Base-by-base conservation (phyloP, 2,888 invertebrate genomes). In the Pollenia amentaria region DNA sequence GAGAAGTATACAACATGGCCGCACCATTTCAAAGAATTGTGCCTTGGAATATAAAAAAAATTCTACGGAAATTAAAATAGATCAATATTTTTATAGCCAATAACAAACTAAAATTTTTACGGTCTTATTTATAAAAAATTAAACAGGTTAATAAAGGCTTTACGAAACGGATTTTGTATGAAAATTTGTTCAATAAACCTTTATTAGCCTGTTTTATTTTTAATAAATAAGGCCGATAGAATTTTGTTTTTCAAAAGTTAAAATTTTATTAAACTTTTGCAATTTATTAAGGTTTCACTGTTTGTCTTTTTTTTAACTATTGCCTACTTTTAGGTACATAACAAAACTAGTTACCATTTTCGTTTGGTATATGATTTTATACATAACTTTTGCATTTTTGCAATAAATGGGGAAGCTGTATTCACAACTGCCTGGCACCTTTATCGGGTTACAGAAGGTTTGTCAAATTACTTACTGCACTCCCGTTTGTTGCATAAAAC, bases 1-100 rank as follows among this genome's bases (percentile, higher is more conserved):
- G 29, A 29, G 29, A 29, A 29, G 42, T 21, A 42, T n/a, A 55
- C 55, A 70, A 70, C 55, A 70, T 53, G 70, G 53, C 69, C 38
- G 53, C 42, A 44, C 21, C 7, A 57, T 29, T 57, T 57, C 2
- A 16, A 70, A 53, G 9, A 70, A 42, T 12, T 72, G 42, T 55
- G 11, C 2, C 16, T 11, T 69, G 16, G 16, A 55, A 21, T 72
- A 9, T 11, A 21, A 8, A 57, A 72, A 44, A 42, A 42, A 18
- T 53, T 53, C 12, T 42, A 62, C 9, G 3, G 18, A 62, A 38
- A 44, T 29, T 3, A 29, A 29, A 29, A 29, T 29, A 29, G 29
- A 3, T 29, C 29, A 6, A 29, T 29, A 6, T 29, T 29, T 29
- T 29, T 29, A 29, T 29, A 29, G 29, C 3, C 2, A 29, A 29